phyloP scores from a whole-genome alignment of 2,113 vertebrate species.

The Eira barbara region DNA sequence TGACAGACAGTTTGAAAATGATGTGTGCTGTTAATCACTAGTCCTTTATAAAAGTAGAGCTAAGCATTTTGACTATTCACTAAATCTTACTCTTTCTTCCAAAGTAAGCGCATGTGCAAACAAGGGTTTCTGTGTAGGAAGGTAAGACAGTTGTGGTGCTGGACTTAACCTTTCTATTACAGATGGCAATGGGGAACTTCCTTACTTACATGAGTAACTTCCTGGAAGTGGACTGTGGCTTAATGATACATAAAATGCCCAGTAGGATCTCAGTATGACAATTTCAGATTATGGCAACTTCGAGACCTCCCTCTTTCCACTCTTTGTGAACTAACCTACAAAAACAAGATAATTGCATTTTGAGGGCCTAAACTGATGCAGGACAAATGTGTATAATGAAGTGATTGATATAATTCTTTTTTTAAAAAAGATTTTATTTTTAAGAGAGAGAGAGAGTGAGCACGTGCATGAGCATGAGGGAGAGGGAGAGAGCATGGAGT shows the following conservation, averaged over 20 bases:
- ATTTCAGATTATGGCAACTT: not conserved
- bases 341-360: not conserved
- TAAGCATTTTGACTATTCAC: not conserved
- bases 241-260: not conserved
- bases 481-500: not conserved
- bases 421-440: not conserved
- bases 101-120: not conserved
- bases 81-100: not conserved
- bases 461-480: accelerated
- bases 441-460: not conserved
- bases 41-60: not conserved
- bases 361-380: not conserved
- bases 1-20: not conserved
- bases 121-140: not conserved
- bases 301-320: not conserved
- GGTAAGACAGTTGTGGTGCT: not conserved
- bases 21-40: not conserved
- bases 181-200: not conserved
- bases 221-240: not conserved
- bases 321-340: not conserved
- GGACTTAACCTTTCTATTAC: not conserved
- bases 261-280: not conserved
- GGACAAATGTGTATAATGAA: not conserved
- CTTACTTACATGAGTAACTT: not conserved
- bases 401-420: not conserved